Evolutionary conservation across 2,888 invertebrate species (phyloP), one percentile per base, ranked within the genome.

Genomic region (Nemotelus pantherinus): DNA sequence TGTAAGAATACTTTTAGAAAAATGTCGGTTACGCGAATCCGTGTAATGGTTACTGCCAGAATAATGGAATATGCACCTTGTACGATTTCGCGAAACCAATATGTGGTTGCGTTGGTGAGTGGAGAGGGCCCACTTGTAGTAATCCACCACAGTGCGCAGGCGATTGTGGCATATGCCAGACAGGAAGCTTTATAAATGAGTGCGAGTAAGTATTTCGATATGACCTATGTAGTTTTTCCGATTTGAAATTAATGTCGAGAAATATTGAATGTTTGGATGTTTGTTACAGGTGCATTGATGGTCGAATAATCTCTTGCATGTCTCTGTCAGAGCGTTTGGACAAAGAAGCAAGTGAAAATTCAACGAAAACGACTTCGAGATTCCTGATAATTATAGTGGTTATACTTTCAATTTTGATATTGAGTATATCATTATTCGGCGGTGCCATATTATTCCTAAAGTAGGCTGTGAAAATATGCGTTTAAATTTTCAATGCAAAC

Each of bases 11-110:
- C 67, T 81, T 83, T 6, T 77, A 87, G 83, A 83, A 85, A 79
- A 90, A 90, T 83, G 88, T 92, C 77, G 90, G 90, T 0, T 89
- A 90, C 81, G 90, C 90, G 82, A 91, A 91, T 87, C 90, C 91
- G 0, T 93, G 93, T 85, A 84, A 85, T 7, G 86, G 87, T 55
- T 87, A 87, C 78, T 92, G 92, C 82, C 84, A 87, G 80, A 90
- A 92, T 81, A 88, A 87, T 68, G 92, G 90, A 0, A 86, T 90
- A 77, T 94, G 94, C 83, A 85, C 88, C 44, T 85, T 90, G 79
- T 88, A 89, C 79, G 88, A 86, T 65, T 87, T 88, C 74, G 84
- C 86, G 2, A 83, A 87, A 77, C 89, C 91, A 0, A 85, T 85
- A 43, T 92, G 92, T 84, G 85, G 86, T 80, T 92, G 92, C 82